A percentile compares a stretch with the other conserved stretches of the same genome.
These are phyloP conservation scores for Phrynosoma blainvillii DNA, from an alignment of 2,113 vertebrate genomes.

Conservation along the genomic window DNA sequence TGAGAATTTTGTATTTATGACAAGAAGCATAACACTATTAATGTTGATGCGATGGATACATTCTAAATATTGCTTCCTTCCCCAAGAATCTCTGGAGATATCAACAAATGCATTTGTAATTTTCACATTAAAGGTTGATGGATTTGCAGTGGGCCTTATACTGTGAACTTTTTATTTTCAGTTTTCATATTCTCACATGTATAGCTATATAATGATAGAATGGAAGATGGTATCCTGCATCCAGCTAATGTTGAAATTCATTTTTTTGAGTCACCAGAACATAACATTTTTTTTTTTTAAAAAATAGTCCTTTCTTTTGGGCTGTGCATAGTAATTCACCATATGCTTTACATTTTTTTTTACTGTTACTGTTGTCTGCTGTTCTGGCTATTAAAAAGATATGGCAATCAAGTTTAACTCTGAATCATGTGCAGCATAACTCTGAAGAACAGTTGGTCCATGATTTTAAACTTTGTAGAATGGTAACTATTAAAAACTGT, in stretches of 20 bases:
- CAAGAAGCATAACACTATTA: neutral
- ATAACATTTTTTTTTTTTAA: too few species aligned
- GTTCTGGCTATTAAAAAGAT: slow-evolving; percentile 50
- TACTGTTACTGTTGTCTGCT: slow-evolving; percentile 59
- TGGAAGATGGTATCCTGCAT: slow-evolving; percentile 23
- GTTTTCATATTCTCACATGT: neutral
- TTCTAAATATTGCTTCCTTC: neutral
- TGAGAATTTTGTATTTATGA: neutral
- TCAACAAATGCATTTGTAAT: neutral
- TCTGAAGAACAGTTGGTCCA: slow-evolving; percentile 19
- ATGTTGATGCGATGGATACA: neutral
- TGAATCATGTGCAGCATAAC: slow-evolving; percentile 34
- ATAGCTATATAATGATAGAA: slow-evolving; percentile 36
- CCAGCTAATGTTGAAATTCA: slow-evolving; percentile 36
- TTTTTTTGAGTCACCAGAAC: slow-evolving; percentile 53
- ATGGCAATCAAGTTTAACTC: slow-evolving; percentile 47
- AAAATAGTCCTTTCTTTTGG: too few species aligned
- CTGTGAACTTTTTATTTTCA: neutral
- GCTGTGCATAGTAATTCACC: slow-evolving; percentile 50
- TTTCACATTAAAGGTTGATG: neutral
- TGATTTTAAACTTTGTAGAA: slow-evolving; percentile 29
- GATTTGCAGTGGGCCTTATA: neutral
- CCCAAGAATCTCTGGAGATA: neutral
- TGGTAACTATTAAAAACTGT: slow-evolving; percentile 4
- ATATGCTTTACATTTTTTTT: slow-evolving; percentile 52